A percentile compares a stretch with the other conserved stretches of the same genome.
phyloP scores from a whole-genome alignment of 2,888 invertebrate genomes.

The Tupiocoris notatus region DNA sequence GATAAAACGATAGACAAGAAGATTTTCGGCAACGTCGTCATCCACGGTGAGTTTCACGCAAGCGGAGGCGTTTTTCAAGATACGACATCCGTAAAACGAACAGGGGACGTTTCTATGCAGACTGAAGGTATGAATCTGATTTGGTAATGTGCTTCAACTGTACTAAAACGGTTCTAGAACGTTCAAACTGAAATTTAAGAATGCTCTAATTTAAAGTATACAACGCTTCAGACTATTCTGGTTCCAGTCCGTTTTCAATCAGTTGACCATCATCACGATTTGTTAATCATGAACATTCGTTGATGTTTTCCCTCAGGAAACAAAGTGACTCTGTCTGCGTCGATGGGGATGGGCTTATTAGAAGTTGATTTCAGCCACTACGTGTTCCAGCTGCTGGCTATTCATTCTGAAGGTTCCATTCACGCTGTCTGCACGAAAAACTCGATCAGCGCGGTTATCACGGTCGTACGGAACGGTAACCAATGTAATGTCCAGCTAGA shows the following conservation, averaged over 20 bases:
- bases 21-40: slow-evolving; percentile 27
- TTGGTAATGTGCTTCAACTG: no score
- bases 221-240: no score
- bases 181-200: no score
- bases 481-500: slow-evolving; percentile 40
- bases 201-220: no score
- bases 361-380: slow-evolving; percentile 41
- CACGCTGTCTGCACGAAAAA: slow-evolving; percentile 37
- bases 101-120: slow-evolving; percentile 44
- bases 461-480: slow-evolving; percentile 19
- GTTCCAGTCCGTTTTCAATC: no score
- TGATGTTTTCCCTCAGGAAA: slow-evolving; percentile 20
- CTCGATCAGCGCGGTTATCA: slow-evolving; percentile 41
- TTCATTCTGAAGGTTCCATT: slow-evolving; percentile 40
- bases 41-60: slow-evolving; percentile 42
- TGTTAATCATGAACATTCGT: not conserved
- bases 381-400: slow-evolving; percentile 40
- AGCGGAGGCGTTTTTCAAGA: slow-evolving; percentile 41
- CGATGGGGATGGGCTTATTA: slow-evolving; percentile 38
- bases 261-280: not conserved
- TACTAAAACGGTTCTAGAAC: no score
- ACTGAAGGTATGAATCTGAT: slow-evolving; percentile 41
- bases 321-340: slow-evolving; percentile 34
- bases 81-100: slow-evolving; percentile 38
- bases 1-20: slow-evolving; percentile 42